Evolutionary conservation across 1,140 invertebrate genomes (phyloP).

Genomic region (Trichonephila inaurata): DNA sequence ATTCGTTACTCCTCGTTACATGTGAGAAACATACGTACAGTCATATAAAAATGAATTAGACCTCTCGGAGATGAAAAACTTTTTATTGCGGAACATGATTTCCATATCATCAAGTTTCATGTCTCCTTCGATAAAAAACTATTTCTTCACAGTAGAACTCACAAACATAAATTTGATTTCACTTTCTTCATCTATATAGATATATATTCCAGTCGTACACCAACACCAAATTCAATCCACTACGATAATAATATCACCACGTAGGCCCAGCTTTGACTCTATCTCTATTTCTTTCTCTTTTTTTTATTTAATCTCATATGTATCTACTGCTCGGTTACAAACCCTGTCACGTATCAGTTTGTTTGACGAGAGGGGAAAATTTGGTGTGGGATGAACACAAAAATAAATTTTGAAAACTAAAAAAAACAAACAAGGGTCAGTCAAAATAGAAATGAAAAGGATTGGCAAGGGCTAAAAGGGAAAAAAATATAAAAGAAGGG

Average conservation of each 20-base stretch:
- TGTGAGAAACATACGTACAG: background rate
- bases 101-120: conserved; percentile 38
- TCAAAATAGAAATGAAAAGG: conserved; percentile 70
- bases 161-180: conserved; percentile 58
- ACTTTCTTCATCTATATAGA: conserved; percentile 12
- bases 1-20: too few species aligned
- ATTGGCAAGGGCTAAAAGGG: conserved; percentile 20
- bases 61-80: background rate
- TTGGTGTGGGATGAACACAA: conserved; percentile 10
- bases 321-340: conserved; percentile 47
- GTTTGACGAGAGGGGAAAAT: conserved; percentile 54
- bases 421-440: conserved; percentile 38
- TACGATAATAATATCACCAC: conserved; percentile 54
- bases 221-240: conserved; percentile 61
- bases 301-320: conserved; percentile 62
- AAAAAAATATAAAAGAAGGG: conserved; percentile 20
- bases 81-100: background rate
- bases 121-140: conserved; percentile 10
- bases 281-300: background rate
- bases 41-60: too few species aligned
- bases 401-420: background rate
- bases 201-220: conserved; percentile 15
- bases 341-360: conserved; percentile 60
- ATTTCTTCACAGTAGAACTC: conserved; percentile 8
- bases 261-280: background rate